Base-by-base conservation (phyloP, 2,888 invertebrate genomes). In the Ectemnius continuus region DNA sequence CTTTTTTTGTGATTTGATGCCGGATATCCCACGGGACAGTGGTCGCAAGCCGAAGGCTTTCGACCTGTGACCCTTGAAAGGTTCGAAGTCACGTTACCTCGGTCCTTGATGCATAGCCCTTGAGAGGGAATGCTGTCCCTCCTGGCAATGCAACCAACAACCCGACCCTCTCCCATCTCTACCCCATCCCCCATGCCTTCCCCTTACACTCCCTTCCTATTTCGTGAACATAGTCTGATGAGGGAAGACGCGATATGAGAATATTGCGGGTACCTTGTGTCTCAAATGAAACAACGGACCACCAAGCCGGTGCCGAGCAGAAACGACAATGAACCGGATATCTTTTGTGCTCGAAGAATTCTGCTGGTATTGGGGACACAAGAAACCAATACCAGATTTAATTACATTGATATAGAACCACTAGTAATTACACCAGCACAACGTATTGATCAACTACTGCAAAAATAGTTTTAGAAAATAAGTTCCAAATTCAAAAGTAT, bases 321-420 rank as follows among this genome's bases (percentile, higher is more conserved):
- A 64, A 58, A 57, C 62, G 66, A 72, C 64, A 66, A 67, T 72
- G 67, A 78, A 80, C 74, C 80, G 80, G 80, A 80, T 79, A 72
- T 74, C 69, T 61, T 73, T 69, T 66, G 65, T 52, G 6, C 36
- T 11, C 1, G 36, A 8, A 14, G 52, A 52, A 16, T 52, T 52
- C n/a, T 52, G 52, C 52, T 52, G 52, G n/a, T 52, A 52, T 52
- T 16, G 16, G 52, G 52, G 52, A 36, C 16, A 16, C 52, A 52
- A 52, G 11, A 52, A 13, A 16, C 13, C 52, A 52, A 52, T 52
- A 36, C 36, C 36, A 11, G 36, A 36, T 36, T 36, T 2, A 36
- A 11, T 36, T 36, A 36, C 36, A 11, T 36, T 36, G 8, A 11
- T 11, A 11, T 11, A 36, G 36, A 11, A 11, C 11, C 2, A 4